Conservation (phyloP, 2,888 invertebrate species). For the Ormyrus rosae region DNA sequence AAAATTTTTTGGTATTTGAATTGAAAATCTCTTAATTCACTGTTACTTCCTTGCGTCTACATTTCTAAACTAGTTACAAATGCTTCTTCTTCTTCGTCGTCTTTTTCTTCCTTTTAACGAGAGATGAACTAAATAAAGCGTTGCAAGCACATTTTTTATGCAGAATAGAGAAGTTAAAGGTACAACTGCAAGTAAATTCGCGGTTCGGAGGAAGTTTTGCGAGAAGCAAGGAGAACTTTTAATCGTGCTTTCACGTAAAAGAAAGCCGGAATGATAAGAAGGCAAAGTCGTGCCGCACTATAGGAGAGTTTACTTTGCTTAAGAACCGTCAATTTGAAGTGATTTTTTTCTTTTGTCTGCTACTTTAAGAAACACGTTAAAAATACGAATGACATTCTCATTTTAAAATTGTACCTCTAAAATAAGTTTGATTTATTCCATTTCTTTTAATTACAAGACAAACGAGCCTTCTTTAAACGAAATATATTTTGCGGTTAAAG, state of each 20-base stretch:
- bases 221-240: conserved; percentile 44
- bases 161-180: conserved; percentile 47
- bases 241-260: conserved; percentile 53
- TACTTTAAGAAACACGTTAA: neutral
- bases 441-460: too few species aligned
- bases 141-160: conserved; percentile 48
- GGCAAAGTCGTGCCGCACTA: conserved; percentile 22
- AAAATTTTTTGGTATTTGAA: too few species aligned
- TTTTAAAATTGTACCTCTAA: too few species aligned
- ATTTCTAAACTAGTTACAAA: neutral
- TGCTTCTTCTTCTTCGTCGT: neutral
- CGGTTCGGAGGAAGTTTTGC: conserved; percentile 21
- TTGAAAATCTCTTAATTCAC: too few species aligned
- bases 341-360: conserved; percentile 14
- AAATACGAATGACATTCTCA: neutral
- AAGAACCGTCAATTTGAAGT: conserved; percentile 36
- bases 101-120: conserved; percentile 30
- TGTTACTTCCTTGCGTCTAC: too few species aligned
- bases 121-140: conserved; percentile 39
- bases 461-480: too few species aligned
- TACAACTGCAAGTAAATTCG: conserved; percentile 51
- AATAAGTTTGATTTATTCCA: too few species aligned
- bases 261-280: conserved; percentile 52
- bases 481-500: too few species aligned
- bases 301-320: conserved; percentile 39